Conservation (phyloP, 2,888 invertebrate species). For the Spicauda simplicius region DNA sequence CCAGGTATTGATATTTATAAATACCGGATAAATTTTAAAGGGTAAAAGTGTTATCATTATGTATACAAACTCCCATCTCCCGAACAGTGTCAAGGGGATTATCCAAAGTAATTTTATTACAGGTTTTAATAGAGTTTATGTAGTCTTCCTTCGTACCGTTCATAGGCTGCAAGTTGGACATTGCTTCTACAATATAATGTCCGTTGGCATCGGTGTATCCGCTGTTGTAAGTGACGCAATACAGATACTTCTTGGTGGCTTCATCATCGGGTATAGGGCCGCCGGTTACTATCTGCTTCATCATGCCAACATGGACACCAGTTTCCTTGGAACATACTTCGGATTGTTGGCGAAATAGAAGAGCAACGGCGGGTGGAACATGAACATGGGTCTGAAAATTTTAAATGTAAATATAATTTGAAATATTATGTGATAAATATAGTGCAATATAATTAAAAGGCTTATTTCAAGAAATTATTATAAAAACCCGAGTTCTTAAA, state of each 20-base stretch:
- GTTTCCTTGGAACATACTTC: not conserved
- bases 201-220: slow-evolving; percentile 3
- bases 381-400: not conserved
- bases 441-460: too few relatives aligned
- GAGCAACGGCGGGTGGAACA: not conserved
- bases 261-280: slow-evolving; percentile 4
- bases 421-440: too few relatives aligned
- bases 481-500: too few relatives aligned
- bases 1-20: too few relatives aligned
- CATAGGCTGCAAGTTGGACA: not conserved
- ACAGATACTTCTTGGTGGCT: not conserved
- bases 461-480: too few relatives aligned
- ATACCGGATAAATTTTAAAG: not conserved
- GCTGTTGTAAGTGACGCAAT: not conserved
- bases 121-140: not conserved
- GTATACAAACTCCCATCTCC: not conserved
- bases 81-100: not conserved
- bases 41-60: not conserved
- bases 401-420: too few relatives aligned
- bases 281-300: not conserved
- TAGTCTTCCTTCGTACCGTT: not conserved
- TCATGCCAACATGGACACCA: slow-evolving; percentile 2
- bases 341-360: not conserved
- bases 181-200: not conserved
- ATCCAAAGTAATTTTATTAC: not conserved